These are phyloP conservation scores for Coregonus ussuriensis DNA, from an alignment of 2,797 vertebrate genomes.

Conservation along the genomic window DNA sequence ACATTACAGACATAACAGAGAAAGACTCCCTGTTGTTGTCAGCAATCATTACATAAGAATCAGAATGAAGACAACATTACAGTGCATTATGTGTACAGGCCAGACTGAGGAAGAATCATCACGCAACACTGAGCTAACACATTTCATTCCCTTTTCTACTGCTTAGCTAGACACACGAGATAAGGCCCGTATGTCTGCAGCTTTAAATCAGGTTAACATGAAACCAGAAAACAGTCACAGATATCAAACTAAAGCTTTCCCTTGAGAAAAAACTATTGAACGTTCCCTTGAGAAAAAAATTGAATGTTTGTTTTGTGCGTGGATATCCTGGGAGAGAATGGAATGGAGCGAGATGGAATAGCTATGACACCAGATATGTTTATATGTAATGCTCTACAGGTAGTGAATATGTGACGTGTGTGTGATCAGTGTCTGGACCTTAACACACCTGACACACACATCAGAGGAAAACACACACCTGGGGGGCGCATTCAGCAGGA, in stretches of 20 bases:
- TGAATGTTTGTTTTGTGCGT: slow-evolving; percentile 45
- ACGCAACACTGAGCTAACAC: slow-evolving; percentile 21
- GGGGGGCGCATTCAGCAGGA: background rate
- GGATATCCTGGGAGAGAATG: background rate
- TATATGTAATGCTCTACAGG: too few relatives aligned
- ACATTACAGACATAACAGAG: background rate
- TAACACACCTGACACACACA: background rate
- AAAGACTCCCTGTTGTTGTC: too few relatives aligned
- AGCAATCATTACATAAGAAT: background rate
- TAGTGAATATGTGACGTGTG: background rate
- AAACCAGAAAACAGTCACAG: slow-evolving; percentile 21
- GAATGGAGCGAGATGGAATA: background rate
- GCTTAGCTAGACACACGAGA: slow-evolving; percentile 24
- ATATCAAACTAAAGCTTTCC: slow-evolving; percentile 21
- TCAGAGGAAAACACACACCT: background rate
- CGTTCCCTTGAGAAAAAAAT: background rate
- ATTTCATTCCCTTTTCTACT: slow-evolving; percentile 25
- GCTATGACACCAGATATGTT: background rate
- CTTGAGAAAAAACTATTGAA: background rate
- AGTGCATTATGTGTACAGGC: background rate
- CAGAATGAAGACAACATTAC: background rate
- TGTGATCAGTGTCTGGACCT: background rate
- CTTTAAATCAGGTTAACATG: slow-evolving; percentile 8
- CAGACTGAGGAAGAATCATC: slow-evolving; percentile 5
- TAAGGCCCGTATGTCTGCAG: slow-evolving; percentile 43